Evolutionary conservation across 2,888 invertebrate genomes (phyloP), one percentile per base, ranked within the genome.

Genomic region (Acrobasis suavella): DNA sequence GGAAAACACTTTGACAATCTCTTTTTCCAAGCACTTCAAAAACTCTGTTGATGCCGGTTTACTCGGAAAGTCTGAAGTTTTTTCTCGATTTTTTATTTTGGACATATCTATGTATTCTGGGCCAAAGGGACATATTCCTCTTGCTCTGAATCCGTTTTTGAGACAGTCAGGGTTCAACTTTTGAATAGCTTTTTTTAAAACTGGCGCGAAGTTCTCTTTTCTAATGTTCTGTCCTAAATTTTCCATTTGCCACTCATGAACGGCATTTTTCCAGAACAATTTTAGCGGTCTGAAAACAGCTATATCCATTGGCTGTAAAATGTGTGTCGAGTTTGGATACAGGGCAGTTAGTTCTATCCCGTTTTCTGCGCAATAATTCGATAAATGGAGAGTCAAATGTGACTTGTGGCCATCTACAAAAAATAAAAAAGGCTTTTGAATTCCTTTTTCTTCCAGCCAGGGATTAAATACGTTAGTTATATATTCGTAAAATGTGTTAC

Each of bases 401-500:
- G 72, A 71, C 9, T 16, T 64, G 56, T 71, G 67, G 37, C 69
- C 68, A 49, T 69, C 67, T 50, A 71, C 46, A 32, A 71, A 69
- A 2, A 71, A 65, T 16, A 66, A 8, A n/a, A 65, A 42, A 10
- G 67, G 68, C 52, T 65, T 64, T 10, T 37, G 32, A 46, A 65
- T 70, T n/a, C 73, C 62, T 38, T 74, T 52, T 22, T 67, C 12
- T 32, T 72, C 60, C 10, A 66, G n/a, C 77, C 80, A 78, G 12
- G 73, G 72, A 62, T 75, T 63, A 65, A 82, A 79, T 32, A 80
- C 65, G 61, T 84, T 82, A 0, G 74, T 64, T 0, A 82, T 66
- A 62, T 77, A 83, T 67, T 82, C 78, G 68, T 66, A 82, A 67
- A 82, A 82, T 0, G 80, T 78, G 39, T 67, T 68, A 2, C 69